Base-by-base conservation (phyloP, 2,797 vertebrate genomes). In the Gallinago stenura region DNA sequence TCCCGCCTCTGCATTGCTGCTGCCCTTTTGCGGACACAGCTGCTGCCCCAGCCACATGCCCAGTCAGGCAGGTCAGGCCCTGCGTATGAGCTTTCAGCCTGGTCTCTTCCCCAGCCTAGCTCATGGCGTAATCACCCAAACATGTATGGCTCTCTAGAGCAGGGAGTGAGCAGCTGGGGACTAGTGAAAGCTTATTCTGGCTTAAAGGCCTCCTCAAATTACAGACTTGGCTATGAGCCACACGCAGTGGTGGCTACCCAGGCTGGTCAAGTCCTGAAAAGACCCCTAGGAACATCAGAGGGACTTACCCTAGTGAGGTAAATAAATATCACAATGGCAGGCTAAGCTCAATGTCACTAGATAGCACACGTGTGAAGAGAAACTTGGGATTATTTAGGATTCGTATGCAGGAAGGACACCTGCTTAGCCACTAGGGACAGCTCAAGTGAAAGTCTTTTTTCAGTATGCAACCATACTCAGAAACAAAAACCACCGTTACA, bases 171-270 rank as follows among this genome's bases (percentile, higher is more conserved):
- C 83, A 97, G 70, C 90, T 94, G 69, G 61, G 76, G 69, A 83
- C 69, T n/a, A 79, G 7, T 33, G 35, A 72, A 82, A 82, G 43
- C 66, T 91, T 92, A 43, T 76, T 93, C 35, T 83, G 80, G 31
- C 24, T 79, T 72, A 33, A 70, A 84, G 70, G 43, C 70, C 37
- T 93, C 77, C 83, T 95, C 90, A 84, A 24, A 43, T 95, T 93
- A 90, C 92, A 89, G 54, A 19, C 43, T 33, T 86, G 94, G 86
- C 90, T 17, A 28, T 4, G 1, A 77, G 65, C 62, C 88, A 90
- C 61, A 43, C 0, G 0, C 12, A 58, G 31, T 19, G 26, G 60
- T 58, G 39, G 60, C 70, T 76, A 15, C 20, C n/a, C 51, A 54
- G 58, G 50, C n/a, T 51, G 48, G n/a, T 24, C 66, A 76, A 33